Evolutionary conservation across 2,888 invertebrate species (phyloP), one percentile per base, ranked within the genome.

Genomic region (Sussaba pulchella): DNA sequence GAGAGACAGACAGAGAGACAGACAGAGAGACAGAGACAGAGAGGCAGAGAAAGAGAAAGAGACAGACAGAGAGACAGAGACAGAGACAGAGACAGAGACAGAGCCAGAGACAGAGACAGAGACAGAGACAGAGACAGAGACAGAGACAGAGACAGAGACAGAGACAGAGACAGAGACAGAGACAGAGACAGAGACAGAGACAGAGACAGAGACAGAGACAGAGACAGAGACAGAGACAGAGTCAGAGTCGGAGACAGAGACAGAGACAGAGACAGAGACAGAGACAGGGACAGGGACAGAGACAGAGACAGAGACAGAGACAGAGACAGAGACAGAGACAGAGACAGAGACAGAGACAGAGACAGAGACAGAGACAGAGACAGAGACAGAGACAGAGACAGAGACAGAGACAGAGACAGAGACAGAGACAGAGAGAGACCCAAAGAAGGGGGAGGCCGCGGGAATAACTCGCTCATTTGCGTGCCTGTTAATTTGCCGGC

Each of bases 391-490:
- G 36, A 41, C 6, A 43, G 2, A 10, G 43, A 43, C 2, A 10
- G 2, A 10, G 10, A 3, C 6, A 10, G n/a, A 43, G 9, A 19
- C 4, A 31, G 6, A 31, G 31, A 31, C n/a, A 6, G 31, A 31
- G 31, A 31, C 4, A 31, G 31, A 5, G 31, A 31, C 57, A 36
- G 75, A 39, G 81, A 45, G 67, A 45, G 59, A 52, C 52, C 31
- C 71, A 19, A n/a, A 54, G 85, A 72, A 75, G 80, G 83, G 63
- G 59, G 85, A 85, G 74, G 87, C 87, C 87, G 86, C 86, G 89
- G 89, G 87, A 85, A 86, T 89, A 90, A 90, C 90, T 90, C 89
- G 90, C 90, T 90, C 91, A 91, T 90, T 91, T 90, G 90, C 90
- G 91, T 89, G 90, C 82, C 90, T 88, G 90, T 90, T 91, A 91